A percentile compares a stretch with the other conserved stretches of the same genome.
Conservation (phyloP, 2,113 vertebrate species). For the Vimba vimba region DNA sequence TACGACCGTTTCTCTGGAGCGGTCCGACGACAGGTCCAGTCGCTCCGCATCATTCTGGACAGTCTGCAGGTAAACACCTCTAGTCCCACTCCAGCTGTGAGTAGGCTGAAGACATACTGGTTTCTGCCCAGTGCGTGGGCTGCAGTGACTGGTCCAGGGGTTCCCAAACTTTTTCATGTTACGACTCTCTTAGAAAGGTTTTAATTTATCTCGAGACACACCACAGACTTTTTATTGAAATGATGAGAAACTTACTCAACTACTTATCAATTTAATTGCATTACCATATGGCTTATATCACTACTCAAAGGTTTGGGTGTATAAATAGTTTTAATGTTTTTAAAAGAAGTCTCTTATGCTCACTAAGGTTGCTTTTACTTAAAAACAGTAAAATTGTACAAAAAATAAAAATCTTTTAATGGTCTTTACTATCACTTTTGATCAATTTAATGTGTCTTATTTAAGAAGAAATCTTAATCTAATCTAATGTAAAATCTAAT, state of each 20-base stretch:
- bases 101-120: too few relatives aligned
- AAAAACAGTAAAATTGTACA: too few relatives aligned
- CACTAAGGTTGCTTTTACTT: not conserved
- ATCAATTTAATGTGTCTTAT: too few relatives aligned
- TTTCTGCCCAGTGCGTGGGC: too few relatives aligned
- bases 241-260: not conserved
- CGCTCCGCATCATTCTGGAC: slow-evolving; percentile 91
- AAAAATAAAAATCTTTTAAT: too few relatives aligned
- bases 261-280: not conserved
- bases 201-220: not conserved
- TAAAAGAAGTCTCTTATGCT: not conserved
- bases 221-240: not conserved
- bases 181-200: not conserved
- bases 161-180: not conserved
- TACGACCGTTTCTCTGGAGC: slow-evolving; percentile 90
- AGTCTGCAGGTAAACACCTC: slow-evolving; percentile 86
- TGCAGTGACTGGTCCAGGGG: not conserved
- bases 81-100: not conserved
- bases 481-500: too few relatives aligned
- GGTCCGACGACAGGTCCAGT: slow-evolving; percentile 89
- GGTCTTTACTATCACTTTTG: too few relatives aligned
- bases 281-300: not conserved
- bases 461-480: too few relatives aligned
- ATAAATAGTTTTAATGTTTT: not conserved
- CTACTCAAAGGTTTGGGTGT: not conserved